Evolutionary conservation across 2,888 invertebrate species (phyloP), one percentile per base, ranked within the genome.

Genomic region (Fragum whitleyi): DNA sequence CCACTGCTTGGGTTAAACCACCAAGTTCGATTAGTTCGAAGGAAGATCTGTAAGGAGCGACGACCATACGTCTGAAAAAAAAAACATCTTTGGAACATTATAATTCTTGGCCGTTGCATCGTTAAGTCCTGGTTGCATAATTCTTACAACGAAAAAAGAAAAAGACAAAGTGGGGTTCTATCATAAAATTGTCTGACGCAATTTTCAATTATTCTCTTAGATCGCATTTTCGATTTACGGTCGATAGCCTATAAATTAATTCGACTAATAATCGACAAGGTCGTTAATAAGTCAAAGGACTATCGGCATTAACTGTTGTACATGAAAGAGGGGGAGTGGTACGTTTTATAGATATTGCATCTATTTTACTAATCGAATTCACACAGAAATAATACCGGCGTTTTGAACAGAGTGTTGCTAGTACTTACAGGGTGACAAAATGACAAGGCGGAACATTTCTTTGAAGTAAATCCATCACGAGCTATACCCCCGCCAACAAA

Each of bases 291-390:
- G 47, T 47, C 47, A 47, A 47, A 47, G 47, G n/a, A 14, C n/a
- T 14, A n/a, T 47, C 47, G 47, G 47, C 47, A 9, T 47, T 14
- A 19, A 3, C 19, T 47, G 47, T 47, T 47, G 47, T 9, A 14
- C 16, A 47, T 47, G 47, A 9, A 47, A 47, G 47, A 47, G 47
- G 47, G 16, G 47, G 47, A 3, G 47, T 47, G 47, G n/a, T n/a
- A 14, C 3, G 47, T 23, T 14, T 21, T 57, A 23, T 23, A 57
- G 9, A 57, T 57, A 57, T 6, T 11, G 6, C 29, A 23, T 57
- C 28, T 57, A 57, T 57, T 57, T 26, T 2, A 23, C 42, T 65
- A 42, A 65, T 65, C 42, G 26, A 65, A 42, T 65, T 65, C 65
- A 42, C 65, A 42, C 42, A 2, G 5, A 2, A 26, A 26, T 42